Base-by-base conservation (phyloP, 2,797 vertebrate species). In the Sebastes vulpes region DNA sequence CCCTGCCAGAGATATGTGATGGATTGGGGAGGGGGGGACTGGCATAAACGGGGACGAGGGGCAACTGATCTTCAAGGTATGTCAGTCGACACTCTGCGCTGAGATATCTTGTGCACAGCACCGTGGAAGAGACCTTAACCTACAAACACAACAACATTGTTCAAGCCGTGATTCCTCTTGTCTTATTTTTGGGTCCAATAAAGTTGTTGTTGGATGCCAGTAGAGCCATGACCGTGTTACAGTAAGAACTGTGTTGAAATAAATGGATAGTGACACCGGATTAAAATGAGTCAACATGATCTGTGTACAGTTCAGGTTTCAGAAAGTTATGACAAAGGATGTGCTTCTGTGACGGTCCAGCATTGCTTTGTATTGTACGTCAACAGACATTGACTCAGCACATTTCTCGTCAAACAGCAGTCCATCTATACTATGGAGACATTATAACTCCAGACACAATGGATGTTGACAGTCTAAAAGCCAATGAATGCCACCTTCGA, bases 21-120 rank as follows among this genome's bases (percentile, higher is more conserved):
- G 91, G 86, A 87, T 90, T 25, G 72, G 65, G 64, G 31, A 53
- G 72, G 78, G 72, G 50, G 70, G 87, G 74, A 92, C 83, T 84
- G 87, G 83, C 82, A 94, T 90, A 92, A 90, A 90, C 63, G 48
- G 77, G 82, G 84, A 92, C 83, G 59, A 77, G 82, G 82, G 75
- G 82, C 88, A 94, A 90, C 89, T 93, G 93, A 94, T 94, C 91
- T 91, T 90, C 56, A 88, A 92, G 88, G 89, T 88, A 94, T 94
- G 92, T 91, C 84, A 90, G 73, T 77, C 56, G 61, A 89, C 88
- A 91, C 76, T 81, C 88, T 18, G 60, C 32, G 23, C 32, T 68
- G 74, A 81, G 86, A 86, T 85, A 91, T 86, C 88, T 89, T 77
- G 65, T 90, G 81, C 85, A 79, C 86, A 58, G 89, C 82, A 63